Evolutionary conservation across 1,140 invertebrate genomes (phyloP).

Genomic region (Cotesia typhae): DNA sequence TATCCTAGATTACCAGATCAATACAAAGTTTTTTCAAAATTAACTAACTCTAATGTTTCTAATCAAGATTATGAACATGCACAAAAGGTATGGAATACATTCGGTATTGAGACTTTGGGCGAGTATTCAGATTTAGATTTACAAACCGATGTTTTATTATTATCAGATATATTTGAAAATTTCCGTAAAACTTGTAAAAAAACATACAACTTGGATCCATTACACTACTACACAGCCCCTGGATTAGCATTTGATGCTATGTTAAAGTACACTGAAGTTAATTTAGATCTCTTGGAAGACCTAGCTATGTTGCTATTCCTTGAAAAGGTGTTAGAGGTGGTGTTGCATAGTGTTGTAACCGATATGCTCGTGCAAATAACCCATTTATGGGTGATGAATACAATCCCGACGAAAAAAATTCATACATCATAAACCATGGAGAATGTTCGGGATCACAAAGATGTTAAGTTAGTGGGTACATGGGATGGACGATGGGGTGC

Average conservation of each 20-base stretch:
- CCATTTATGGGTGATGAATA: constrained; percentile 55
- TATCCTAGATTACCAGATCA: not conserved
- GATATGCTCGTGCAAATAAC: constrained; percentile 64
- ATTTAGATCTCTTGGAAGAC: constrained; percentile 64
- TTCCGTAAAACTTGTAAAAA: constrained; percentile 49
- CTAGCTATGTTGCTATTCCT: constrained; percentile 59
- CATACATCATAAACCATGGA: constrained; percentile 51
- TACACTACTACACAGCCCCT: constrained; percentile 54
- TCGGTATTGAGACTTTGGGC: constrained; percentile 7
- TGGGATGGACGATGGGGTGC: constrained; percentile 47
- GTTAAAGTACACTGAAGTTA: constrained; percentile 50
- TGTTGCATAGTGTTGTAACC: constrained; percentile 52
- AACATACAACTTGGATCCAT: constrained; percentile 51
- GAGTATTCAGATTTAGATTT: constrained; percentile 30
- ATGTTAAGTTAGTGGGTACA: constrained; percentile 51
- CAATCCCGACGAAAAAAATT: constrained; percentile 50
- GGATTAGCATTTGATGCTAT: constrained; percentile 45
- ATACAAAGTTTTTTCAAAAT: constrained; percentile 8
- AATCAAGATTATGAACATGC: constrained; percentile 18
- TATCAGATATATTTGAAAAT: constrained; percentile 50
- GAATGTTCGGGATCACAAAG: constrained; percentile 49
- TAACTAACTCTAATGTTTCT: not conserved
- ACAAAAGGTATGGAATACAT: constrained; percentile 7
- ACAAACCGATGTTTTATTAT: constrained; percentile 3
- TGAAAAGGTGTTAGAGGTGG: constrained; percentile 56